Conservation (phyloP, 2,888 invertebrate genomes). For the Prosapia bicincta region DNA sequence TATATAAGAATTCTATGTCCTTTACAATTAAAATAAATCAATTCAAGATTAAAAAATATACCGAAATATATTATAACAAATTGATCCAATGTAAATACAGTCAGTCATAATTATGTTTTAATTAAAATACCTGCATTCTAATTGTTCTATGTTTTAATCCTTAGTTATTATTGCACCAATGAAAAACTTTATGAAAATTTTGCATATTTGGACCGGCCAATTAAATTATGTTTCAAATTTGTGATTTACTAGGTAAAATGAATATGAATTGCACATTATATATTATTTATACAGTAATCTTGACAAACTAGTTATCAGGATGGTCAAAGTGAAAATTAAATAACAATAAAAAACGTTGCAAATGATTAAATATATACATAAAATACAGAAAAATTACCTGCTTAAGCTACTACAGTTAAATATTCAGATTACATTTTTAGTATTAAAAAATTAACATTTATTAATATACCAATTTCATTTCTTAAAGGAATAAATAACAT, state of each 20-base stretch:
- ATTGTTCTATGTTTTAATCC: too few relatives aligned
- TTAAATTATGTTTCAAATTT: not conserved
- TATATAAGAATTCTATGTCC: not conserved
- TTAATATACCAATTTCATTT: not conserved
- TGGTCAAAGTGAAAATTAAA: not conserved
- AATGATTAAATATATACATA: not conserved
- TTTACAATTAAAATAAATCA: too few relatives aligned
- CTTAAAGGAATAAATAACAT: not conserved
- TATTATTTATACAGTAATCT: not conserved
- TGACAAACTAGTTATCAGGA: not conserved
- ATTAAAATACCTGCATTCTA: too few relatives aligned
- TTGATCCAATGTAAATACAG: too few relatives aligned
- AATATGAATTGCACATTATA: not conserved
- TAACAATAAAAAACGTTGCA: not conserved
- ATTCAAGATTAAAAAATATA: too few relatives aligned
- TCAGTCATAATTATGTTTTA: too few relatives aligned
- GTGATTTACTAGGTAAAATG: not conserved
- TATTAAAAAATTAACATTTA: not conserved
- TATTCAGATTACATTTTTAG: not conserved
- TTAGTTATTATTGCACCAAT: not conserved
- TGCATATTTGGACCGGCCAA: not conserved
- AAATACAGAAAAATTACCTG: not conserved
- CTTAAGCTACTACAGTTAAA: not conserved
- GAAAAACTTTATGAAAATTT: not conserved
- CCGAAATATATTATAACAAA: too few relatives aligned